Percentiles rank a stretch among this genome's conserved stretches.
Conservation (phyloP, 2,888 invertebrate species). For the Catotricha subobsoleta region DNA sequence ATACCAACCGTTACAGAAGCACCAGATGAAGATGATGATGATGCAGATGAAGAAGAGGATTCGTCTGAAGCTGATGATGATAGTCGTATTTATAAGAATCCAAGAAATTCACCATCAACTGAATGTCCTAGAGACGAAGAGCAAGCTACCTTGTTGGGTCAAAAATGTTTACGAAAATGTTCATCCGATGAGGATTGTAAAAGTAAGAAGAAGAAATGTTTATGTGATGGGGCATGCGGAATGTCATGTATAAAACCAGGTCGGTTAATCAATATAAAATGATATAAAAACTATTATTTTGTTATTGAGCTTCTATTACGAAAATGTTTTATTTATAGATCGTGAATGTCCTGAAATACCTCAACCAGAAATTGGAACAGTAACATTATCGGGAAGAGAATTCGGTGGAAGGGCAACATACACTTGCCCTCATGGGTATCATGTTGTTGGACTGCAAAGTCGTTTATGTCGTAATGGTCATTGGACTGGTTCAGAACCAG, state of each 20-base stretch:
- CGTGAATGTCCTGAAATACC: constrained; percentile 70
- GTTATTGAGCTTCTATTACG: constrained; percentile 1
- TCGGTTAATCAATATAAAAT: no score
- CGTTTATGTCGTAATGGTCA: constrained; percentile 82
- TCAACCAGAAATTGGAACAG: constrained; percentile 59
- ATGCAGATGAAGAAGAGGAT: constrained; percentile 35
- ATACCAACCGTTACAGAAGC: constrained; percentile 14
- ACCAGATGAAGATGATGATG: constrained; percentile 34
- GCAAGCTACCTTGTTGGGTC: constrained; percentile 63
- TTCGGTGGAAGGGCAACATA: constrained; percentile 70
- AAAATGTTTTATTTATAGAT: constrained; percentile 34
- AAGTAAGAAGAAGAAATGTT: constrained; percentile 88
- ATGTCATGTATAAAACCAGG: constrained; percentile 96
- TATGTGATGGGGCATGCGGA: constrained; percentile 93
- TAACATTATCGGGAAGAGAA: constrained; percentile 54
- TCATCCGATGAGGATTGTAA: constrained; percentile 90
- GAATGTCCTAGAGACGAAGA: constrained; percentile 73
- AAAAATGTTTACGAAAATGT: constrained; percentile 82
- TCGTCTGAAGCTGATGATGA: constrained; percentile 54
- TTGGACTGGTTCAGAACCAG: constrained; percentile 70
- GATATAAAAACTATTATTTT: no score
- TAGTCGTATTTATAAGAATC: constrained; percentile 70
- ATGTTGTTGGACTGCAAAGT: constrained; percentile 62
- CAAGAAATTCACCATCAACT: constrained; percentile 70
- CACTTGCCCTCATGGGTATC: constrained; percentile 74